These are phyloP conservation scores for Alectoris magna DNA, from an alignment of 2,797 vertebrate species.

Conservation along the genomic window DNA sequence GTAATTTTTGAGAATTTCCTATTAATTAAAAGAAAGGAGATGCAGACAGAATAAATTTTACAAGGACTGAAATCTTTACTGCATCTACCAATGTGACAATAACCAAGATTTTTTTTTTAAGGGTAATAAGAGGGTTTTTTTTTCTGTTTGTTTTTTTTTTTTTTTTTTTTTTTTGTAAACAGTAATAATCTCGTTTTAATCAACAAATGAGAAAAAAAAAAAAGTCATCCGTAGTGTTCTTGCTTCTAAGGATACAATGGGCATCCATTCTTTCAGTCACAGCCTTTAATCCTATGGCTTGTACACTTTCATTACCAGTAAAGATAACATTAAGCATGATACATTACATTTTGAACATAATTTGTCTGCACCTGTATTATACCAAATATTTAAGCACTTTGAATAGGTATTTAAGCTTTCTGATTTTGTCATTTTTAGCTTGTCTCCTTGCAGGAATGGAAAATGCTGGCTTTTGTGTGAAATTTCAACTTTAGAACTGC, in stretches of 20 bases:
- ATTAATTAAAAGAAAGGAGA: too few species aligned
- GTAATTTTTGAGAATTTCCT: not conserved
- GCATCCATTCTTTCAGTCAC: not conserved
- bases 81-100: not conserved
- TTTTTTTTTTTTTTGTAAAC: not conserved
- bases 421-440: not conserved
- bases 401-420: rapidly evolving
- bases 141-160: not conserved
- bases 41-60: not conserved
- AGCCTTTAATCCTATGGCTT: not conserved
- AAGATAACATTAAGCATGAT: not conserved
- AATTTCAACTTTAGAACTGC: not conserved
- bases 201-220: not conserved
- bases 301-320: not conserved
- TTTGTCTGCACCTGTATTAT: not conserved
- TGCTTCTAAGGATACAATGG: not conserved
- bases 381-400: not conserved
- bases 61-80: not conserved
- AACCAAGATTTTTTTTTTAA: not conserved
- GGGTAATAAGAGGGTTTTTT: too few species aligned
- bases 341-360: not conserved
- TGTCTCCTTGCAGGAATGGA: not conserved
- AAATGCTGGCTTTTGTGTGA: rapidly evolving
- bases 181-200: not conserved
- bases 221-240: not conserved